These are phyloP conservation scores for Nipponia nippon DNA, from an alignment of 2,113 vertebrate species.

Conservation along the genomic window DNA sequence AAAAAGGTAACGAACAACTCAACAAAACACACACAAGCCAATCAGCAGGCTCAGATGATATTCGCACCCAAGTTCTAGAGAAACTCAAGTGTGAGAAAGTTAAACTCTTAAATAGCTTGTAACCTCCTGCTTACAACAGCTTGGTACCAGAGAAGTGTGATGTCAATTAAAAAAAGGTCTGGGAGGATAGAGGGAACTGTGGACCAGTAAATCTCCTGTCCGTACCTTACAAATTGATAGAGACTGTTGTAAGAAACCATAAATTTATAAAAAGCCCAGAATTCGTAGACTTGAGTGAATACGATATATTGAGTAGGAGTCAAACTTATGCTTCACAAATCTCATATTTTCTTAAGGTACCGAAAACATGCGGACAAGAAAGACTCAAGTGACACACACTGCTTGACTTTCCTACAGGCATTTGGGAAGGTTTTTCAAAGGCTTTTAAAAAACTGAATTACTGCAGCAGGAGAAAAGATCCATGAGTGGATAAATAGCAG, in stretches of 20 bases:
- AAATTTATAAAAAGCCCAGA: not conserved
- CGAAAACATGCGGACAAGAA: not conserved
- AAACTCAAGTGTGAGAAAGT: slow-evolving; percentile 3
- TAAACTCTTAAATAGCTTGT: not conserved
- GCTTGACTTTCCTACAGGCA: not conserved
- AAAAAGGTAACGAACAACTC: not conserved
- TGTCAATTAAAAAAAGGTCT: not conserved
- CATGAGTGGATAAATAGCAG: not conserved
- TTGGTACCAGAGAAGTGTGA: not conserved
- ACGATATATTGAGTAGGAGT: not conserved
- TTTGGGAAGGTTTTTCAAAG: not conserved
- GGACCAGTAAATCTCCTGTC: not conserved
- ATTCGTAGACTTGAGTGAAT: not conserved
- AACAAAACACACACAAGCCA: not conserved
- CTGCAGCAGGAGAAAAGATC: not conserved
- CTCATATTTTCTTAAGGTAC: not conserved
- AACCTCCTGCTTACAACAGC: not conserved
- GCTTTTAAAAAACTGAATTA: not conserved
- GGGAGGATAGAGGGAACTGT: not conserved
- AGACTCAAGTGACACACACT: not conserved
- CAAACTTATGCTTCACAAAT: not conserved
- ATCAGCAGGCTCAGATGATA: not conserved
- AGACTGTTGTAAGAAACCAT: not conserved
- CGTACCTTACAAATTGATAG: not conserved
- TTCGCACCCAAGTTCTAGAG: not conserved